Base-by-base conservation (phyloP, 2,797 vertebrate genomes). In the Rhincodon typus region DNA sequence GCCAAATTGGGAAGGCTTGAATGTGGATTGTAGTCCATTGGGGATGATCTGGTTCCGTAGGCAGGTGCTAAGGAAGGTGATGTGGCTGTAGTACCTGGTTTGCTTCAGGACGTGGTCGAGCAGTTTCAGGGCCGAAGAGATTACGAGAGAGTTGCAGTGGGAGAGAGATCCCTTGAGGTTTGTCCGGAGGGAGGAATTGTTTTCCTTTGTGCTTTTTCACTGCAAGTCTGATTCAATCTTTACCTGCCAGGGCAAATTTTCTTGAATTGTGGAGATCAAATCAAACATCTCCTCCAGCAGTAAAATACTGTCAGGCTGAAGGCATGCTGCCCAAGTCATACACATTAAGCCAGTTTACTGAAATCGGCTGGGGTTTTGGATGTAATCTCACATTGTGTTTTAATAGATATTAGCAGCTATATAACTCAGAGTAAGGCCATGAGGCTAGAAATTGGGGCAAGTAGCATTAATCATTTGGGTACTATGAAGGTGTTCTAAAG, bases 161-260 rank as follows among this genome's bases (percentile, higher is more conserved):
- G n/a, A n/a, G n/a, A n/a, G n/a, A n/a, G n/a, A n/a, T n/a, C n/a
- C n/a, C n/a, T n/a, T n/a, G n/a, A n/a, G n/a, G n/a, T n/a, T n/a
- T n/a, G n/a, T n/a, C n/a, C n/a, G n/a, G n/a, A n/a, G n/a, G n/a
- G n/a, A n/a, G n/a, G n/a, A 66, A 69, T 42, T 93, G 90, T 69
- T 93, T 93, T 67, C 66, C 66, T 42, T 67, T 93, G 62, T 69
- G 66, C n/a, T 67, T 69, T 67, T 67, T 53, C 1, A n/a, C 53
- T 62, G 90, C 90, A 69, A 42, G 38, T 42, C 66, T 69, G n/a
- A 93, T 93, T 93, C 90, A 69, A 93, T 93, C 57, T 93, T n/a
- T 42, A 42, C 38, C 90, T 93, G 90, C 62, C n/a, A 69, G 23
- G 66, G 90, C 1, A n/a, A 25, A 69, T 69, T 69, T 2, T 67